Percentiles rank a stretch among this genome's conserved stretches.
Conservation (phyloP, 2,888 invertebrate genomes). For the Neuroscelio doddi region DNA sequence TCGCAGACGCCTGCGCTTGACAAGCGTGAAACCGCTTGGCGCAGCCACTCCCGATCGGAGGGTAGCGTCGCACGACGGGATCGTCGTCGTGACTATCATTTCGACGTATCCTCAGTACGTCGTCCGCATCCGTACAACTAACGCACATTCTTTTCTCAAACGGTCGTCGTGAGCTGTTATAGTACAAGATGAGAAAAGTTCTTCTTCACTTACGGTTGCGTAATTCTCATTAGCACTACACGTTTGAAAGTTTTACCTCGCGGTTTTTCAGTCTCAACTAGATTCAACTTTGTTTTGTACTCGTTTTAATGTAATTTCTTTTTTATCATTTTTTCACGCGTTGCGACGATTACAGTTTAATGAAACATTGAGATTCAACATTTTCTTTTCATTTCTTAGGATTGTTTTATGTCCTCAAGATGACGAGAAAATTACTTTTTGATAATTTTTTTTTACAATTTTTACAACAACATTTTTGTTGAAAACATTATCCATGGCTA, state of each 20-base stretch:
- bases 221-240: neutral
- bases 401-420: no score
- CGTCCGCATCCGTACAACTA: constrained; percentile 68
- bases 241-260: neutral
- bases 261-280: neutral
- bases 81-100: constrained; percentile 45
- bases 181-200: constrained; percentile 19
- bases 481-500: no score
- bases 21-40: constrained; percentile 37
- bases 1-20: constrained; percentile 41
- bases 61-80: constrained; percentile 43
- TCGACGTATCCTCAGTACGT: constrained; percentile 65
- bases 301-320: no score
- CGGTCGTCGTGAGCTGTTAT: constrained; percentile 25
- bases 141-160: constrained; percentile 54
- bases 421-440: no score
- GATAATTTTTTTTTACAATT: no score
- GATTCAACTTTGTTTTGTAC: neutral
- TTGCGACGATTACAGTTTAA: neutral
- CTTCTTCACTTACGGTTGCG: neutral
- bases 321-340: no score
- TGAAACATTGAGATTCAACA: no score
- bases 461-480: no score
- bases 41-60: constrained; percentile 46
- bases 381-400: no score